Base-by-base conservation (phyloP, 2,113 vertebrate species). In the Myotis brandtii region DNA sequence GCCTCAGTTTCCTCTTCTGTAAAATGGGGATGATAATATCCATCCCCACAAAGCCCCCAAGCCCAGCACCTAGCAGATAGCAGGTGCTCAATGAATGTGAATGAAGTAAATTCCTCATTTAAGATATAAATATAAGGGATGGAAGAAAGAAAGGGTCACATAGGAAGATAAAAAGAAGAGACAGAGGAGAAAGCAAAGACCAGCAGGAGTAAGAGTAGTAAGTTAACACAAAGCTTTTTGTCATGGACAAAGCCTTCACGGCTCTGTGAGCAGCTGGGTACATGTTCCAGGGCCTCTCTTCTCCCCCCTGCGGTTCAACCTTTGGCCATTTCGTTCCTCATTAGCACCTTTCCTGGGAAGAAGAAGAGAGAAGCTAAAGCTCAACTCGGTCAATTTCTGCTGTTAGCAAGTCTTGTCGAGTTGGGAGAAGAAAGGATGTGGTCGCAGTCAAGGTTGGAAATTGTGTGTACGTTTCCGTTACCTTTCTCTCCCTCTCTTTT, bases 341-440 rank as follows among this genome's bases (percentile, higher is more conserved):
- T 95, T 87, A 92, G 56, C 93, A 87, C 96, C 77, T 95, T 76
- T 70, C 84, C 88, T 32, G 10, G 67, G 52, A 75, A 69, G 66
- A 87, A 37, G 66, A 20, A 21, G 30, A 81, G 30, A 75, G 50
- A 46, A 30, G 17, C 21, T 0, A 2, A 79, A 59, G 12, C 30
- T 46, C 37, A 17, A 27, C 12, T 34, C 66, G 43, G 62, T 50
- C 66, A 11, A 23, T 73, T 89, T 92, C 40, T 48, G 54, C 75
- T 32, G 30, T 84, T 70, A 48, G 70, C 56, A 62, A 14, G 13
- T 54, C 48, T 95, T 43, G 21, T 46, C 9, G 48, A 30, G 32
- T 12, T 11, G 62, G 20, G 59, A 32, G 56, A 82, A 82, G 69
- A 73, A 67, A 59, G 32, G 50, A 59, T 6, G 1, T 27, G 3